phyloP scores from a whole-genome alignment of 2,113 vertebrate species.

The Thomomys bottae region DNA sequence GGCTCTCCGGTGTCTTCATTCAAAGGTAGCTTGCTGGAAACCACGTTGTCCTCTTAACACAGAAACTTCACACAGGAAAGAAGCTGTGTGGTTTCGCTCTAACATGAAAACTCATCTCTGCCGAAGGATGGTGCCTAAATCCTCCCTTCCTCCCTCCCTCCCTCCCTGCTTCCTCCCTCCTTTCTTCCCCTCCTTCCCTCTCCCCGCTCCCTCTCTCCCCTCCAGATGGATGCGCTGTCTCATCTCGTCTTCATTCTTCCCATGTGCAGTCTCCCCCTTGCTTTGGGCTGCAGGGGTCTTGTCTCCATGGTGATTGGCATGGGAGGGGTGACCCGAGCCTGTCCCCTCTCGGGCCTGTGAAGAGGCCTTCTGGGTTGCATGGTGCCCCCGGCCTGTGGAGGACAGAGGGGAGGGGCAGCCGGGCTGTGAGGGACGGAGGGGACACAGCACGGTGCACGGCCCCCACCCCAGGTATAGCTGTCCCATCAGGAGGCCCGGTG shows the following conservation, averaged over 20 bases:
- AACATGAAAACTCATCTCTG: neutral
- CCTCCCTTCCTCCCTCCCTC: neutral
- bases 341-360: too few relatives aligned
- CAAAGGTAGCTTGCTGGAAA: neutral
- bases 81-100: neutral
- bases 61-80: neutral
- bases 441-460: too few relatives aligned
- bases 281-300: neutral
- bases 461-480: too few relatives aligned
- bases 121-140: neutral
- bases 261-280: neutral
- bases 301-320: neutral
- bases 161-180: neutral
- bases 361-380: neutral
- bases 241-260: neutral
- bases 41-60: neutral
- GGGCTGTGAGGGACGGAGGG: too few relatives aligned
- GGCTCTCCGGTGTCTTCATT: neutral
- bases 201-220: neutral
- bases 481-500: too few relatives aligned
- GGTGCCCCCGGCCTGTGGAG: neutral
- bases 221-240: neutral
- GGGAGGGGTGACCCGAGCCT: too few relatives aligned
- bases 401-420: neutral
- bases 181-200: accelerated